Evolutionary conservation across 2,888 invertebrate genomes (phyloP).

Genomic region (Leptinotarsa haldemani): DNA sequence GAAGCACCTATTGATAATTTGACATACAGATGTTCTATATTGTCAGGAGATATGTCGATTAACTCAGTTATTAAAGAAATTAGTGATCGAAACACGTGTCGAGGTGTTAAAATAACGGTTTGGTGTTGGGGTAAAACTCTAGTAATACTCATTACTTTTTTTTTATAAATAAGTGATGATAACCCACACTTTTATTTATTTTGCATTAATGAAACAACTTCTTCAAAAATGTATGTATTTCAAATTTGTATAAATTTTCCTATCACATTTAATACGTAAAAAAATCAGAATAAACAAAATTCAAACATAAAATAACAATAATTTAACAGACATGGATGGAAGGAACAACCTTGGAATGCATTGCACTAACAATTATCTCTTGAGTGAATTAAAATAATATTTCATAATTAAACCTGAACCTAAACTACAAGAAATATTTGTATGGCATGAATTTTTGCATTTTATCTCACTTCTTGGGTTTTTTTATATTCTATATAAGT

Average conservation of each 20-base stretch:
- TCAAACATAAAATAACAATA: conserved; percentile 10
- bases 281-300: conserved; percentile 1
- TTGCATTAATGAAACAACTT: neutral
- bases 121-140: too few relatives aligned
- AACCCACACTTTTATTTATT: neutral
- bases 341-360: conserved; percentile 16
- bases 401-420: neutral
- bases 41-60: too few relatives aligned
- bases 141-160: too few relatives aligned
- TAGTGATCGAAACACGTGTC: too few relatives aligned
- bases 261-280: conserved; percentile 13
- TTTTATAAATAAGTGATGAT: neutral
- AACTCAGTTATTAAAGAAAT: too few relatives aligned
- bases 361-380: neutral
- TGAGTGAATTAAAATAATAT: neutral
- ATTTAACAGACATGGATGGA: conserved; percentile 14
- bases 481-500: conserved; percentile 73
- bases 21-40: too few relatives aligned
- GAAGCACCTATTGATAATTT: too few relatives aligned
- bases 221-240: conserved; percentile 11
- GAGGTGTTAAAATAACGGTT: too few relatives aligned
- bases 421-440: too few relatives aligned
- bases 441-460: neutral
- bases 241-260: conserved; percentile 5
- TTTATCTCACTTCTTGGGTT: conserved; percentile 18